A percentile compares a stretch with the other conserved stretches of the same genome.
Evolutionary conservation across 2,888 invertebrate species (phyloP).

Genomic region (Mantis religiosa): DNA sequence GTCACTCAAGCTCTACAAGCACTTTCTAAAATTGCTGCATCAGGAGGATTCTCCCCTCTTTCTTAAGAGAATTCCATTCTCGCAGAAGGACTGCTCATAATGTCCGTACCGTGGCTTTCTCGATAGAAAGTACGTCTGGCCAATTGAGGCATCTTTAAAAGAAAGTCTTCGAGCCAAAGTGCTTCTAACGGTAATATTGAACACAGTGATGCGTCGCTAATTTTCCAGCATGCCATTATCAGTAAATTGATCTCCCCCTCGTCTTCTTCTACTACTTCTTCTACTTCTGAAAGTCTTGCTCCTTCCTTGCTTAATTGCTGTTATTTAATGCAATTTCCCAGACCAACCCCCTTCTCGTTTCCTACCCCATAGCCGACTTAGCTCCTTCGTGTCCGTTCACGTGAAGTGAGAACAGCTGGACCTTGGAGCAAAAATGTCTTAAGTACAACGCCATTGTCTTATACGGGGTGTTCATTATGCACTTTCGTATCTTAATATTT

Average conservation of each 20-base stretch:
- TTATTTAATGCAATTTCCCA: slow-evolving; percentile 17
- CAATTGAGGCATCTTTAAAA: slow-evolving; percentile 1
- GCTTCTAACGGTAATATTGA: not conserved
- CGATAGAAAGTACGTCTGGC: not conserved
- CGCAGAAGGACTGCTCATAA: not conserved
- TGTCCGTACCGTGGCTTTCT: not conserved
- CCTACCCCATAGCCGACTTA: not conserved
- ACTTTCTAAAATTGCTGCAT: not conserved
- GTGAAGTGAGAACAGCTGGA: not conserved
- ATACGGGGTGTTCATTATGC: no score
- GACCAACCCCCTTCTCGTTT: not conserved
- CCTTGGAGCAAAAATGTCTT: not conserved
- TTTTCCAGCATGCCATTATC: slow-evolving; percentile 17
- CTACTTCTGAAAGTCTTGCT: slow-evolving; percentile 6
- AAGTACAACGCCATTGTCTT: no score
- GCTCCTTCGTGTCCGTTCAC: not conserved
- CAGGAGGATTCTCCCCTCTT: not conserved
- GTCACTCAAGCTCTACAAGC: not conserved
- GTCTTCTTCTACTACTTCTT: not conserved
- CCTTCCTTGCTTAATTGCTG: slow-evolving; percentile 13
- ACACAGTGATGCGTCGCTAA: slow-evolving; percentile 8
- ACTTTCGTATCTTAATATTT: no score
- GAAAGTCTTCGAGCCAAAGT: not conserved
- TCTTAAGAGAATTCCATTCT: not conserved
- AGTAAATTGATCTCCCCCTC: slow-evolving; percentile 15